Conservation (phyloP, 1,140 invertebrate genomes). For the Drosophila burlai region DNA sequence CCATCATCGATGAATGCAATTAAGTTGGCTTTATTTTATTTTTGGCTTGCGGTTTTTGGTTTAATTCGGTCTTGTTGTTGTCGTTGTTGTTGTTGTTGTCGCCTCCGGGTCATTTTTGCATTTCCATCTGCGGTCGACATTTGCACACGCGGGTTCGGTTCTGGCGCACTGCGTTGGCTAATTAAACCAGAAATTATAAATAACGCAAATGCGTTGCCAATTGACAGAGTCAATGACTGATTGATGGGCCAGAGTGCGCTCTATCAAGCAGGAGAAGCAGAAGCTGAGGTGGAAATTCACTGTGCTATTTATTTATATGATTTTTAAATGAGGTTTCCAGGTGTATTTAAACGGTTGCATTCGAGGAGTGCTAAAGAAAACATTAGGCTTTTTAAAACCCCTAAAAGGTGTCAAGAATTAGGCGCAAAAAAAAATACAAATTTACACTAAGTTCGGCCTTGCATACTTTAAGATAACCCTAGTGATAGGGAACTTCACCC, state of each 20-base stretch:
- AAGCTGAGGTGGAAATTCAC: not conserved
- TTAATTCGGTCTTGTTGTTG: conserved; percentile 25
- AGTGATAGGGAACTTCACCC: too few species aligned
- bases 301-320: not conserved
- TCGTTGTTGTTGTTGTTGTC: conserved; percentile 8
- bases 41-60: conserved; percentile 62
- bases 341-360: not conserved
- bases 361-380: not conserved
- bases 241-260: not conserved
- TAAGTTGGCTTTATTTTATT: conserved; percentile 45
- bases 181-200: conserved; percentile 58
- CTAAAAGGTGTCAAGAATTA: not conserved
- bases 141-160: conserved; percentile 28
- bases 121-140: conserved; percentile 29
- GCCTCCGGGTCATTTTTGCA: conserved; percentile 26
- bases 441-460: too few species aligned
- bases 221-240: conserved; percentile 33
- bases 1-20: conserved; percentile 25
- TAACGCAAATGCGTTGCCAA: conserved; percentile 23
- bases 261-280: not conserved
- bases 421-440: not conserved
- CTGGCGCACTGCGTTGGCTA: conserved; percentile 31
- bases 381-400: not conserved
- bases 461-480: not conserved
- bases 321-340: not conserved